Evolutionary conservation across 1,140 invertebrate genomes (phyloP), one percentile per base, ranked within the genome.

Genomic region (Tetragnatha versicolor): DNA sequence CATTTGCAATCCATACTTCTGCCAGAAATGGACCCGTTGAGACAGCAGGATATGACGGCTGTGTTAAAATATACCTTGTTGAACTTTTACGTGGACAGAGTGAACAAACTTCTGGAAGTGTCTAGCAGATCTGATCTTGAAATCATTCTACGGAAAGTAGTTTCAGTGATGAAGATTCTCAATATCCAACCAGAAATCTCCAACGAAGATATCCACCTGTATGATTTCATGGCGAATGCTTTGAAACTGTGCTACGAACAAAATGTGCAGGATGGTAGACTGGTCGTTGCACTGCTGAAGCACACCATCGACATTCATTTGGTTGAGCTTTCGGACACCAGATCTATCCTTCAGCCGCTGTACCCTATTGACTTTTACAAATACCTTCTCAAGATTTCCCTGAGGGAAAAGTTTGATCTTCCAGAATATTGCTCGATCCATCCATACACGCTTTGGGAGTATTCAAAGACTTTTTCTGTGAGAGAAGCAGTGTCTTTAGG

Each of bases 201-300:
- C 1, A 29, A 4, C 12, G 39, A 49, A 3, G 27, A 61, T 49
- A 10, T 49, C 2, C 17, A 35, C 1, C 70, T 61, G 17, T 75
- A 75, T 12, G 70, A 75, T 42, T 63, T 75, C 20, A 37, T 61
- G 39, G 70, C 70, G 4, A 58, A 75, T 14, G 27, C 63, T 14
- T 25, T 75, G 20, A 31, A 75, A 10, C 22, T 49, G 22, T 61
- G 70, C 31, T 35, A 25, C 22, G 17, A 27, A 29, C 10, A 12
- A 10, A 49, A 75, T 25, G 55, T 75, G 4, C 27, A 61, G n/a
- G 20, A 75, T 22, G 49, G 55, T 27, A 37, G 14, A 0, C 17
- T 75, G 29, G 22, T 75, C 10, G 27, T 33, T 0, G 10, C 27
- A 9, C 27, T 75, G 17, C 5, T 75, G 2, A 75, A 61, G 27